Conservation (phyloP, 2,113 vertebrate genomes). For the Cryptomyrus ogoouensis region DNA sequence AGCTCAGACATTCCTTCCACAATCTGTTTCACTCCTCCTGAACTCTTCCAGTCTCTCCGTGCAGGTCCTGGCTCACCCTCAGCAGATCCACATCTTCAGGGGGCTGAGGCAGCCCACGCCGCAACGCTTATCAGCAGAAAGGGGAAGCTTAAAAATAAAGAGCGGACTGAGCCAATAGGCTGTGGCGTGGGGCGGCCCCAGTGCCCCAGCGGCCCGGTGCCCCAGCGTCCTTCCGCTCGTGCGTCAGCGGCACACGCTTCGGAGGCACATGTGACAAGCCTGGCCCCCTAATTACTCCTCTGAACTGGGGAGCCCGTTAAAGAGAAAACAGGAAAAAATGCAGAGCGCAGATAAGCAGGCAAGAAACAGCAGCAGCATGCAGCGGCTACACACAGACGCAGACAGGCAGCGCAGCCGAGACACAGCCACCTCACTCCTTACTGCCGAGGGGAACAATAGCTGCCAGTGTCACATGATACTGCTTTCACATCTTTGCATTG, state of each 20-base stretch:
- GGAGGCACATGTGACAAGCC: not conserved
- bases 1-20: not conserved
- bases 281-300: constrained; percentile 15
- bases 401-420: constrained; percentile 31
- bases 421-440: constrained; percentile 50
- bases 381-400: constrained; percentile 22
- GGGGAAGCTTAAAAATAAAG: constrained; percentile 19
- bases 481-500: constrained; percentile 48
- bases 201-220: not conserved
- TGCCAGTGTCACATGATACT: constrained; percentile 58
- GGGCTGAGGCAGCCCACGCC: not conserved
- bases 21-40: not conserved
- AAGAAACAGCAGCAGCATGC: not conserved
- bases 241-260: not conserved
- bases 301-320: not conserved
- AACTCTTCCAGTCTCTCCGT: not conserved
- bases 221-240: constrained; percentile 4
- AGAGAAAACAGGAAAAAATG: constrained; percentile 23
- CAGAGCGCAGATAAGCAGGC: constrained; percentile 22
- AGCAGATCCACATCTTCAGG: not conserved
- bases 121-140: not conserved
- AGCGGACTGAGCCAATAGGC: not conserved
- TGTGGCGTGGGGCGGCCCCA: not conserved
- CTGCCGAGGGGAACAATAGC: constrained; percentile 49
- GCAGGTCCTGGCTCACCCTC: not conserved